Base-by-base conservation (phyloP, 2,888 invertebrate species). In the Timema podura region DNA sequence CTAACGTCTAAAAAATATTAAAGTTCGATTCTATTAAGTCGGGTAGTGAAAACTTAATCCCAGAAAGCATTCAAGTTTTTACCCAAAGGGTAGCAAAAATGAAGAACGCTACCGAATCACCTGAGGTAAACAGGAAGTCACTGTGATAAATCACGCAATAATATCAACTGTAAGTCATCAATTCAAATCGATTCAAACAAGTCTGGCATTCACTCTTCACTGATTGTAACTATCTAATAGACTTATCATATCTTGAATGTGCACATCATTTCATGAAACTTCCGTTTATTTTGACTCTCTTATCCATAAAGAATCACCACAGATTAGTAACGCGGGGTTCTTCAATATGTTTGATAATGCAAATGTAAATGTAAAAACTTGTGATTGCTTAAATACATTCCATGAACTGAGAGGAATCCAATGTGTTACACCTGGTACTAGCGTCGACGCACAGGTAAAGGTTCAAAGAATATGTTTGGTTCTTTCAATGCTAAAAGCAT, bases 61-160 rank as follows among this genome's bases (percentile, higher is more conserved):
- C 57, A 57, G 5, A 57, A n/a, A 57, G 11, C 30, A 16, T 57
- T 15, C 11, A 57, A 57, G 57, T 10, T 5, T 57, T 57, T 30
- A 57, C 5, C n/a, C 57, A 57, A 57, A 57, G 57, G 15, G 57
- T 57, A n/a, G n/a, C n/a, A 57, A 57, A 57, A 57, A 15, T 16
- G 8, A 57, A 57, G 30, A 57, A 6, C 11, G 5, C 15, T 57
- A 2, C 15, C 8, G 57, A 57, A 16, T 57, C 57, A 57, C 15
- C 15, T 8, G 8, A 9, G 30, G 57, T 15, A 30, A 57, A 2
- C 30, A 15, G 57, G 30, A 11, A 10, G 57, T 57, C 15, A 30
- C 8, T 57, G 57, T 57, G 30, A 57, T 10, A 57, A 5, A 57
- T 11, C 57, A 57, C 30, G 57, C 6, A 11, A 15, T 57, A 57